Conservation (phyloP, 2,888 invertebrate species). For the Sepiola atlantica region DNA sequence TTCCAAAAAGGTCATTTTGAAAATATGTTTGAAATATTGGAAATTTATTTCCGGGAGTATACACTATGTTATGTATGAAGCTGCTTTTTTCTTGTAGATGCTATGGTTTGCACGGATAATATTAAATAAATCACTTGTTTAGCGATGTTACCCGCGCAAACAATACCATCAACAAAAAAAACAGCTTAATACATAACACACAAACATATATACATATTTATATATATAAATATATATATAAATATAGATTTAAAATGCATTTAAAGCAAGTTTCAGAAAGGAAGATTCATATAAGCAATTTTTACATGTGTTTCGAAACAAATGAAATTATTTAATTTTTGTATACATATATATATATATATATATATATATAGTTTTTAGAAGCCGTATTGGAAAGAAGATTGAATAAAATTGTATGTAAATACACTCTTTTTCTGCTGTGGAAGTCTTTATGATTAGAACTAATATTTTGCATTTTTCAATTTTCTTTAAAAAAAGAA, state of each 20-base stretch:
- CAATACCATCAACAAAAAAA: not conserved
- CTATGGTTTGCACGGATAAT: too few relatives aligned
- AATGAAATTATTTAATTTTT: too few relatives aligned
- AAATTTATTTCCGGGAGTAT: too few relatives aligned
- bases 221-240: not conserved
- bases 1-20: too few relatives aligned
- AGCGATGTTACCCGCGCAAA: not conserved
- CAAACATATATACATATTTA: not conserved
- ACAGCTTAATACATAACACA: not conserved
- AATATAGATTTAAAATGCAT: not conserved
- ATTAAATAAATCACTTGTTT: too few relatives aligned
- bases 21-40: too few relatives aligned
- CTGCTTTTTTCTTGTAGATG: too few relatives aligned
- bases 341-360: not conserved
- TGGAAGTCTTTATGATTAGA: not conserved
- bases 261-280: too few relatives aligned
- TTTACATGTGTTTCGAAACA: too few relatives aligned
- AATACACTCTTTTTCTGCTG: not conserved
- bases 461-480: not conserved
- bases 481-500: not conserved
- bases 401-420: not conserved
- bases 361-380: not conserved
- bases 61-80: too few relatives aligned
- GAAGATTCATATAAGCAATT: too few relatives aligned
- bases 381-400: not conserved